phyloP scores from a whole-genome alignment of 1,140 invertebrate species.

The Lasaia peninsularis region DNA sequence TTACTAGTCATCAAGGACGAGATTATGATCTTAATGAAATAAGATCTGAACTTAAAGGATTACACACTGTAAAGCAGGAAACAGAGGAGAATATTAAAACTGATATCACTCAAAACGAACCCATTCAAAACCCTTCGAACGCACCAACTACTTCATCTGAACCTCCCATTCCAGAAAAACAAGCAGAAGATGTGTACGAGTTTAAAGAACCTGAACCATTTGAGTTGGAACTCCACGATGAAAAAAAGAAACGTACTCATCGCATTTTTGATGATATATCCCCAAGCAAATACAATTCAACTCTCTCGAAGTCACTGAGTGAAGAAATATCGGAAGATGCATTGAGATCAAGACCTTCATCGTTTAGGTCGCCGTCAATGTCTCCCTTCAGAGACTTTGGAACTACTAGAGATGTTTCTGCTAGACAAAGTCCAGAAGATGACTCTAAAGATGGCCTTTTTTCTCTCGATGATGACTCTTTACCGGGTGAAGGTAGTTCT shows the following conservation, averaged over 20 bases:
- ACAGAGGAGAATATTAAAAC: slow-evolving; percentile 61
- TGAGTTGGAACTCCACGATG: slow-evolving; percentile 85
- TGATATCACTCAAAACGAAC: slow-evolving; percentile 60
- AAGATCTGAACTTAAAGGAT: slow-evolving; percentile 88
- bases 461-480: slow-evolving; percentile 78
- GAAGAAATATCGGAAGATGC: slow-evolving; percentile 68
- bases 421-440: slow-evolving; percentile 65
- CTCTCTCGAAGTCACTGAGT: slow-evolving; percentile 61
- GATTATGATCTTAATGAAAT: slow-evolving; percentile 92
- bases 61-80: slow-evolving; percentile 75
- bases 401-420: slow-evolving; percentile 34
- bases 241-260: slow-evolving; percentile 79
- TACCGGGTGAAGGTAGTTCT: slow-evolving; percentile 71
- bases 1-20: slow-evolving; percentile 57
- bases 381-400: slow-evolving; percentile 72
- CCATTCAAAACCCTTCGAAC: slow-evolving; percentile 29
- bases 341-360: slow-evolving; percentile 44
- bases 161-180: slow-evolving; percentile 56
- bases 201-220: slow-evolving; percentile 93
- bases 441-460: slow-evolving; percentile 80
- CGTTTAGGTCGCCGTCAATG: slow-evolving; percentile 61
- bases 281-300: slow-evolving; percentile 69
- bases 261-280: slow-evolving; percentile 78
- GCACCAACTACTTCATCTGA: slow-evolving; percentile 37
- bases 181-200: slow-evolving; percentile 88